phyloP scores from a whole-genome alignment of 2,797 vertebrate genomes.

The Kryptopterus vitreolus region DNA sequence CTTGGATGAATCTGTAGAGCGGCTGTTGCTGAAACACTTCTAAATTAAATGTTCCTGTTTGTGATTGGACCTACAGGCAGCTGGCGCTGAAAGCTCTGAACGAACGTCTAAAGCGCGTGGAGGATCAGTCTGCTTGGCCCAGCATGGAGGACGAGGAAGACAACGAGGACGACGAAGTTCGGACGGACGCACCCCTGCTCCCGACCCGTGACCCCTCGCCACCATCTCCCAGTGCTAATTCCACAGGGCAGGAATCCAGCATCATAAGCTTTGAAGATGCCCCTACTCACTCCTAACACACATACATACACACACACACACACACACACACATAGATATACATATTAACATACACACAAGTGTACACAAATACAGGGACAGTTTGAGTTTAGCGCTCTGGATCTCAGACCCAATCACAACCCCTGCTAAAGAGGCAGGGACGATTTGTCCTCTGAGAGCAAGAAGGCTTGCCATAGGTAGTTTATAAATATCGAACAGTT shows the following conservation, averaged over 20 bases:
- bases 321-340: background rate
- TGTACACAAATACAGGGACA: background rate
- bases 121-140: conserved; percentile 94
- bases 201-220: conserved; percentile 62
- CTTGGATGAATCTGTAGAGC: background rate
- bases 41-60: background rate
- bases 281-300: conserved; percentile 81
- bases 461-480: conserved; percentile 29
- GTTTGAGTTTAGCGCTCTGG: conserved; percentile 23
- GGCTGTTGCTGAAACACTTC: background rate
- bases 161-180: conserved; percentile 84
- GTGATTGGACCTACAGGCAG: conserved; percentile 76
- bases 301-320: conserved; percentile 31
- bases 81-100: conserved; percentile 95
- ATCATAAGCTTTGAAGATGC: conserved; percentile 92
- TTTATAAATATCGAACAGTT: conserved; percentile 15
- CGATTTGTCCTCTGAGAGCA: conserved; percentile 10
- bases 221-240: conserved; percentile 50
- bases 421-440: conserved; percentile 26
- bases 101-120: conserved; percentile 91
- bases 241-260: conserved; percentile 82
- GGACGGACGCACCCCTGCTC: conserved; percentile 76
- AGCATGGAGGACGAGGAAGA: conserved; percentile 97
- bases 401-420: conserved; percentile 35
- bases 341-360: background rate